These are phyloP conservation scores for Melanerpes aurifrons DNA, from an alignment of 2,113 vertebrate species.

Conservation along the genomic window DNA sequence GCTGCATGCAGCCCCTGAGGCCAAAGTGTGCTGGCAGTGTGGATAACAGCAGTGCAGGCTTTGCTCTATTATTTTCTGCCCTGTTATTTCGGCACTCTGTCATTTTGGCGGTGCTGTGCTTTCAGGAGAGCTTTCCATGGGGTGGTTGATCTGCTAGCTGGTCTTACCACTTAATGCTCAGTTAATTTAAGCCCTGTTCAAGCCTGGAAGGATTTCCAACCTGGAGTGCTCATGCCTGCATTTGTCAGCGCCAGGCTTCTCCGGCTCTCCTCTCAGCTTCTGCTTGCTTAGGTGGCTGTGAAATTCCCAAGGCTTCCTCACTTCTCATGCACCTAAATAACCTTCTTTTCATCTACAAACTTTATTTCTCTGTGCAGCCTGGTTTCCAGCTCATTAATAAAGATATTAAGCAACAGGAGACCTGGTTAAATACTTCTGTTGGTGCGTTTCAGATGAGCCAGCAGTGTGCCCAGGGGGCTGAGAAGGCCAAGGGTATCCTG, in stretches of 20 bases:
- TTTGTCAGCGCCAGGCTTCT: not conserved
- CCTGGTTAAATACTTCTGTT: not conserved
- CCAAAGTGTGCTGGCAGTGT: not conserved
- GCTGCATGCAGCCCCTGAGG: not conserved
- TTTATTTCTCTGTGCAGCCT: not conserved
- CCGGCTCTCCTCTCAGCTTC: not conserved
- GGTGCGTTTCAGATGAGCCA: not conserved
- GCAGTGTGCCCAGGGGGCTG: no score
- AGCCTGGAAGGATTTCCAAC: not conserved
- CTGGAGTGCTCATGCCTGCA: not conserved
- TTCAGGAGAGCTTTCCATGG: not conserved
- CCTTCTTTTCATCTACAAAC: conserved; percentile 34
- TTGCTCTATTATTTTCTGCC: conserved; percentile 13
- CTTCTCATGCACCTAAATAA: conserved; percentile 49
- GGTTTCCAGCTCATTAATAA: conserved; percentile 47
- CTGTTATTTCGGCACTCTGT: conserved; percentile 8
- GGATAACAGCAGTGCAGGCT: not conserved
- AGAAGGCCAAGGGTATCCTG: no score
- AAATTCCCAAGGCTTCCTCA: conserved; percentile 1
- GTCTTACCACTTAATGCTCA: not conserved
- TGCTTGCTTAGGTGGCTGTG: not conserved
- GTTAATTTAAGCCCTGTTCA: not conserved
- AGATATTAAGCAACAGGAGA: conserved; percentile 4
- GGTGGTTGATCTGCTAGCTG: not conserved
- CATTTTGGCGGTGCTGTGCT: not conserved